These are phyloP conservation scores for Glaucomys volans DNA, from an alignment of 2,113 vertebrate species.

Conservation along the genomic window DNA sequence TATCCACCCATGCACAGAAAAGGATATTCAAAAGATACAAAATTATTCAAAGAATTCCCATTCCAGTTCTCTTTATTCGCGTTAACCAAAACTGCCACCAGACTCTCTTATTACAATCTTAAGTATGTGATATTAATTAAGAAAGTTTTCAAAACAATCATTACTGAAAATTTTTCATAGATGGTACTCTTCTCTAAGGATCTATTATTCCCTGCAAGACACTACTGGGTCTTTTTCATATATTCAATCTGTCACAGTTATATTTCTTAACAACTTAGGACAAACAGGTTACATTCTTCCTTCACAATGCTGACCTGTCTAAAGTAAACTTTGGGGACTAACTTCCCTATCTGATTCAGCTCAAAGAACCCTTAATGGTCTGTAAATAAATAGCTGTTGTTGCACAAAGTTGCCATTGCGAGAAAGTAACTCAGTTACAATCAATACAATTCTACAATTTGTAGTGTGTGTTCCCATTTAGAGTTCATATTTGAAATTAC, in stretches of 20 bases:
- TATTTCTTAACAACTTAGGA: not conserved
- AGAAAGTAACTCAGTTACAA: slow-evolving; percentile 43
- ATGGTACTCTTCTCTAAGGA: not conserved
- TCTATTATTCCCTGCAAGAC: not conserved
- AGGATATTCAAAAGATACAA: not conserved
- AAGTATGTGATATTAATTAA: not conserved
- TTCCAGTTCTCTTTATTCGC: not conserved
- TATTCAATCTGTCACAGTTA: not conserved
- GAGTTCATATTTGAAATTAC: not conserved
- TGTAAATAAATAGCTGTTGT: slow-evolving; percentile 7
- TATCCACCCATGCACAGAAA: not conserved
- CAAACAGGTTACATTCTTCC: not conserved
- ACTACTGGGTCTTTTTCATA: not conserved
- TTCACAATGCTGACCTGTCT: not conserved
- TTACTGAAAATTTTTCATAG: not conserved
- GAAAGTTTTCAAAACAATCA: not conserved
- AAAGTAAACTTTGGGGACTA: not conserved
- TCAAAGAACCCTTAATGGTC: not conserved
- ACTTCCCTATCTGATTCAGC: not conserved
- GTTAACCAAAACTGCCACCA: not conserved
- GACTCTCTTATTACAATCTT: not conserved
- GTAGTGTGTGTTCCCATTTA: not conserved
- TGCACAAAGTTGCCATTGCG: not conserved
- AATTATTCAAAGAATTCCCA: not conserved
- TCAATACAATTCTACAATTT: not conserved